A percentile compares a stretch with the other conserved stretches of the same genome.
These are phyloP conservation scores for Ifrita kowaldi DNA, from an alignment of 2,113 vertebrate genomes.

Conservation along the genomic window DNA sequence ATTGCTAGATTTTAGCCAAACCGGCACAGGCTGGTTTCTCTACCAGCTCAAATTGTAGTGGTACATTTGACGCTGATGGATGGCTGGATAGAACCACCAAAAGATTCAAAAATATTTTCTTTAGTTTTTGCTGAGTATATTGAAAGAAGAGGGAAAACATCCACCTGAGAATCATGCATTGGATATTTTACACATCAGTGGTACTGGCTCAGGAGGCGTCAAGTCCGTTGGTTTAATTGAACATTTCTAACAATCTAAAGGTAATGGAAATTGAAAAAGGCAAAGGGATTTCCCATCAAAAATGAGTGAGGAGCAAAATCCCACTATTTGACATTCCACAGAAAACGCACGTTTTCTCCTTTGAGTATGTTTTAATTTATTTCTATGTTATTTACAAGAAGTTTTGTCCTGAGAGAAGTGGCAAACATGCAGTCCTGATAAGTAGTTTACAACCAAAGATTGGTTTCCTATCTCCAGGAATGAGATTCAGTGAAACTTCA, in stretches of 20 bases:
- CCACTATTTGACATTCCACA: not conserved
- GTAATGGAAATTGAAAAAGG: not conserved
- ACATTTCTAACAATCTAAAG: not conserved
- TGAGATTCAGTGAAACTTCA: not conserved
- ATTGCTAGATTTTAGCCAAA: no score
- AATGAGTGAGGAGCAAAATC: not conserved
- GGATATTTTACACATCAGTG: not conserved
- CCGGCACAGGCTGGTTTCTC: not conserved
- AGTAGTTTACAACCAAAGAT: not conserved
- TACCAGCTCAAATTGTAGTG: not conserved
- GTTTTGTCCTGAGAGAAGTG: not conserved
- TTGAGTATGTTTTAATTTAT: not conserved
- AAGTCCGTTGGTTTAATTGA: not conserved
- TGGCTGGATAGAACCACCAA: not conserved
- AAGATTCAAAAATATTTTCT: not conserved
- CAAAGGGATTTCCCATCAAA: not conserved
- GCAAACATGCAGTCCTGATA: not conserved
- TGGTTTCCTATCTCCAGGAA: not conserved
- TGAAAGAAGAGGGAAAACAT: not conserved
- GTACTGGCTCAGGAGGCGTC: not conserved
- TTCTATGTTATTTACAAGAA: not conserved
- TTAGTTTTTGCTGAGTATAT: not conserved
- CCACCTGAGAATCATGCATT: not conserved
- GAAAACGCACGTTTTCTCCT: not conserved
- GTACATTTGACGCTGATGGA: not conserved